Conservation (phyloP, 1,140 invertebrate species). For the Carposina sasakii region DNA sequence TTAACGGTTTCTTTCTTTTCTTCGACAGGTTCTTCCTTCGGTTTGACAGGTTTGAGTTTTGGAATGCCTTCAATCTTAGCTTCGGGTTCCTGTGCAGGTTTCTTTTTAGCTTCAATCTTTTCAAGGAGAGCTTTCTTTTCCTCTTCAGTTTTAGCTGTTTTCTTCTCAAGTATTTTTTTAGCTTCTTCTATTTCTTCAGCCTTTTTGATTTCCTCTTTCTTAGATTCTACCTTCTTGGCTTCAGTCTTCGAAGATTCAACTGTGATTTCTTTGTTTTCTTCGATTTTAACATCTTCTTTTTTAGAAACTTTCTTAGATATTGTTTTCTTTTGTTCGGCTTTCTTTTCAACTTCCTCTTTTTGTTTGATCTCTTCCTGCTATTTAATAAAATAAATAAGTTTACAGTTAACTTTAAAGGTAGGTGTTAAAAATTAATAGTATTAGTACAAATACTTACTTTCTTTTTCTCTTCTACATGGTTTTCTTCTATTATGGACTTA, state of each 20-base stretch:
- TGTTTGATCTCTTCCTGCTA: constrained; percentile 49
- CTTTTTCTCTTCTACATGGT: constrained; percentile 62
- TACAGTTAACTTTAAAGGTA: too few species aligned
- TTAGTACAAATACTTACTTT: constrained; percentile 42
- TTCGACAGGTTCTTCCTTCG: constrained; percentile 68
- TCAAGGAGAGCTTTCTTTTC: constrained; percentile 70
- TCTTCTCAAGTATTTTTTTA: constrained; percentile 69
- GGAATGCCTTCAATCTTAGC: constrained; percentile 70
- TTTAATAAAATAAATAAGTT: too few species aligned
- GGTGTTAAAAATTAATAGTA: too few species aligned
- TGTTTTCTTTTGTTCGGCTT: constrained; percentile 60
- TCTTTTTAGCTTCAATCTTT: constrained; percentile 70
- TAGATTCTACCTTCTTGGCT: constrained; percentile 39
- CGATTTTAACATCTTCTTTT: constrained; percentile 62
- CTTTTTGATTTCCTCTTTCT: constrained; percentile 52
- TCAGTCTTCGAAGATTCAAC: constrained; percentile 37
- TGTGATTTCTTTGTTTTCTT: constrained; percentile 57
- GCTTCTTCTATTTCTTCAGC: constrained; percentile 68
- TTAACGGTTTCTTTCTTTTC: constrained; percentile 55
- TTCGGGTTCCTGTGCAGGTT: constrained; percentile 63
- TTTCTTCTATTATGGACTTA: constrained; percentile 61
- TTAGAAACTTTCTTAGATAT: constrained; percentile 59
- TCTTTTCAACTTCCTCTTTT: constrained; percentile 45
- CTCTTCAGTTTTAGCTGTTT: constrained; percentile 69
- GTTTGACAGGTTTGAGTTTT: constrained; percentile 71